A percentile compares a stretch with the other conserved stretches of the same genome.
Conservation (phyloP, 2,797 vertebrate species). For the Chaetophractus vellerosus region DNA sequence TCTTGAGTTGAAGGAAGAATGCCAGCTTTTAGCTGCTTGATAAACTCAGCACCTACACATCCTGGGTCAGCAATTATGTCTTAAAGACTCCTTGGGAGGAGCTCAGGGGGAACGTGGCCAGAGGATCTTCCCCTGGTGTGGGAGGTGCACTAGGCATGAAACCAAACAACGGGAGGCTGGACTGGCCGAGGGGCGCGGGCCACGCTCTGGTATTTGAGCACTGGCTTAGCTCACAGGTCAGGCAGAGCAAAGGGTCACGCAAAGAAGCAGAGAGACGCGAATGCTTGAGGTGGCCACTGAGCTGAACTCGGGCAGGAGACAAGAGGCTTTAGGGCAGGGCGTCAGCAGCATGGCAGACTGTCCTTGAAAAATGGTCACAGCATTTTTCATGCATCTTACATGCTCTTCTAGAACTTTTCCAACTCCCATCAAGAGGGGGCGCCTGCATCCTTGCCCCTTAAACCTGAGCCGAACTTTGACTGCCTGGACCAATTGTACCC, state of each 20-base stretch:
- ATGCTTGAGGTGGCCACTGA: no score
- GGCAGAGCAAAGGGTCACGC: not conserved
- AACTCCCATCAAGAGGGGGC: not conserved
- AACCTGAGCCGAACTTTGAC: not conserved
- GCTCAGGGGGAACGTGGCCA: not conserved
- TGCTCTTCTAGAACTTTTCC: not conserved
- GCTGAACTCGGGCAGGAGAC: not conserved
- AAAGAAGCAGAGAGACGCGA: not conserved
- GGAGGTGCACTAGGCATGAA: rapidly evolving
- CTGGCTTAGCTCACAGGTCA: not conserved
- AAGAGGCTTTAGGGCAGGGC: no score
- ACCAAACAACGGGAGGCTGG: rapidly evolving
- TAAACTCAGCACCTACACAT: conserved; percentile 56
- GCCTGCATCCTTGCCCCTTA: not conserved
- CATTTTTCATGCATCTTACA: not conserved
- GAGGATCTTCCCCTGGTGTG: not conserved
- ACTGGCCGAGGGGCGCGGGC: not conserved
- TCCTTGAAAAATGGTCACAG: not conserved
- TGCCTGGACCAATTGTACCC: not conserved
- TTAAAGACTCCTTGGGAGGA: conserved; percentile 40
- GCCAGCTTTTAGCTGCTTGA: conserved; percentile 46
- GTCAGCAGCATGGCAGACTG: no score
- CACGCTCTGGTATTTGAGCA: not conserved
- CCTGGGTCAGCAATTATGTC: conserved; percentile 67
- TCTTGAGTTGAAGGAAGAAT: conserved; percentile 75